phyloP scores from a whole-genome alignment of 2,797 vertebrate species.

The Philypnodon macrostomus region DNA sequence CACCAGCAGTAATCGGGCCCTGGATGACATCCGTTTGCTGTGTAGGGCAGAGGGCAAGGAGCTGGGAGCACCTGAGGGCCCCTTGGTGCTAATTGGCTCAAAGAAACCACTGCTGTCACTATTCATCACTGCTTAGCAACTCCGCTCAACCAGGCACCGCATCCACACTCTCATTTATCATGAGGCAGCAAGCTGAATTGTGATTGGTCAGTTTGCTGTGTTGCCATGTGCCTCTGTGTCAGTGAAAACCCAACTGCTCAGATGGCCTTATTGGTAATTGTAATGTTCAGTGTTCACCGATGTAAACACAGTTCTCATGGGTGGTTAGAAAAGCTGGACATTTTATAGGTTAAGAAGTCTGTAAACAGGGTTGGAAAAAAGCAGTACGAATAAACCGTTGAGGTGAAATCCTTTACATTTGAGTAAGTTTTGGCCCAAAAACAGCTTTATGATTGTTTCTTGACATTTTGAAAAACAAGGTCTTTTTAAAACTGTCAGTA shows the following conservation, averaged over 20 bases:
- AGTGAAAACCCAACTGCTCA: constrained; percentile 14
- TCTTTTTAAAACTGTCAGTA: no score
- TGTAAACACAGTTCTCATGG: neutral
- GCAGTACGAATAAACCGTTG: no score
- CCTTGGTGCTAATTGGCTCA: constrained; percentile 55
- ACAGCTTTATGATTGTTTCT: no score
- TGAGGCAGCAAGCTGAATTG: constrained; percentile 36
- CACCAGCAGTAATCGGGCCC: constrained; percentile 19
- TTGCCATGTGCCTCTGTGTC: constrained; percentile 60
- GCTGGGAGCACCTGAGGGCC: constrained; percentile 38
- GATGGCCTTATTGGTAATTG: neutral
- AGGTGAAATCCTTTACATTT: no score
- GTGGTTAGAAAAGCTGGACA: neutral
- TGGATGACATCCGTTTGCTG: constrained; percentile 30
- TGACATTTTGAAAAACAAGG: no score
- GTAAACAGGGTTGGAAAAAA: no score
- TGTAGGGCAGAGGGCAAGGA: constrained; percentile 22
- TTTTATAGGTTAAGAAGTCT: neutral
- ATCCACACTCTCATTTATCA: constrained; percentile 48
- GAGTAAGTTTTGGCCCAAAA: no score
- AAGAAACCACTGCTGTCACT: constrained; percentile 41
- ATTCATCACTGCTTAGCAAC: constrained; percentile 63
- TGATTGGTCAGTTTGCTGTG: constrained; percentile 55
- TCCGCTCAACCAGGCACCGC: constrained; percentile 40
- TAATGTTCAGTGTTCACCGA: constrained; percentile 2